Evolutionary conservation across 1,140 invertebrate species (phyloP).

Genomic region (Tribolium castaneum): DNA sequence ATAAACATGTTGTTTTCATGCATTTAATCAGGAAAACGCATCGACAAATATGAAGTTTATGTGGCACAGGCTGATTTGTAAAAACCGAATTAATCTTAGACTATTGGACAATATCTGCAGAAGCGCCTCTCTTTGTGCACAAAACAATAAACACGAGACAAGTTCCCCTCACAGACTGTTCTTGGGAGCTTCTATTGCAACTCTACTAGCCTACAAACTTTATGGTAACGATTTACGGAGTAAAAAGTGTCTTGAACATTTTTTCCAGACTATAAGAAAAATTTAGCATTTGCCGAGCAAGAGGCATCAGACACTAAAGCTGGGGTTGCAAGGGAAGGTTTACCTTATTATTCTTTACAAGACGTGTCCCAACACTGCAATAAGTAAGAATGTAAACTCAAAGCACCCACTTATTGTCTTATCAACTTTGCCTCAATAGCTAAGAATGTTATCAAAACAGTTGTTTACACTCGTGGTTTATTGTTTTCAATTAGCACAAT

Average conservation of each 20-base stretch:
- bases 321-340: neutral
- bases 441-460: neutral
- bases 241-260: too few species aligned
- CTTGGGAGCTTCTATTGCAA: neutral
- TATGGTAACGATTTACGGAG: slow-evolving; percentile 22
- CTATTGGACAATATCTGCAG: neutral
- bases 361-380: neutral
- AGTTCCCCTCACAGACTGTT: neutral
- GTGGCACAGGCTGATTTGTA: neutral
- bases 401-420: neutral
- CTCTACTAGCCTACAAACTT: slow-evolving; percentile 16
- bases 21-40: neutral
- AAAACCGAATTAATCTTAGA: neutral
- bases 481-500: neutral
- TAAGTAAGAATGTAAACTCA: neutral
- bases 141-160: neutral
- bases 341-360: neutral
- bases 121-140: neutral
- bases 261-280: neutral
- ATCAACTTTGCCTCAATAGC: neutral
- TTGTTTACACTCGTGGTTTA: neutral
- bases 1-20: neutral
- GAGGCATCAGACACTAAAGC: neutral
- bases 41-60: neutral
- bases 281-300: neutral